Conservation (phyloP, 2,888 invertebrate genomes). For the Hydropsyche betteni region DNA sequence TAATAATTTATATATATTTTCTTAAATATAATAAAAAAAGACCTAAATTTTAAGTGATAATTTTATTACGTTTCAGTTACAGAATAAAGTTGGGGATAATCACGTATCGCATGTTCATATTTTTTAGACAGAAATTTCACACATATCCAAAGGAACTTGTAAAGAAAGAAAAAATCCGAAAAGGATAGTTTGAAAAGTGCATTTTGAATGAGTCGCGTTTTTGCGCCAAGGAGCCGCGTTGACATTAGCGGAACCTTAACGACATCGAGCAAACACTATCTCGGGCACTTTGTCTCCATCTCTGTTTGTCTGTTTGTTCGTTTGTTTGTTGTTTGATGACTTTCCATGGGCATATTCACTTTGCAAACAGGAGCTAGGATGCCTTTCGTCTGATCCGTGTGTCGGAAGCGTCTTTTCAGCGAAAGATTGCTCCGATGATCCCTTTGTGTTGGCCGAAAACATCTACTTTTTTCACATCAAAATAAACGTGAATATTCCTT, state of each 20-base stretch:
- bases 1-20: too few species aligned
- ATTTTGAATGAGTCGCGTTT: not conserved
- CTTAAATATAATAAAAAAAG: too few species aligned
- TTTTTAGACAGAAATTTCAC: too few species aligned
- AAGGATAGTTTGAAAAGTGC: not conserved
- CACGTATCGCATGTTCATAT: too few species aligned
- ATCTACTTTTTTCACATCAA: too few species aligned
- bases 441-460: too few species aligned
- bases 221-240: not conserved
- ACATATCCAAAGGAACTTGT: not conserved
- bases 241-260: constrained; percentile 37
- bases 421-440: constrained; percentile 1
- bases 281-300: constrained; percentile 49
- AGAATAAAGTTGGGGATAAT: too few species aligned
- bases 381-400: not conserved
- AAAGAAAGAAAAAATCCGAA: not conserved
- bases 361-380: constrained; percentile 40
- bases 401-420: constrained; percentile 17
- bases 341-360: constrained; percentile 40
- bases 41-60: too few species aligned
- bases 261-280: constrained; percentile 51
- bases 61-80: too few species aligned
- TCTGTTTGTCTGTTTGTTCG: constrained; percentile 34
- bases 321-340: constrained; percentile 44
- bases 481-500: too few species aligned